These are phyloP conservation scores for Aulostomus chinensis DNA, from an alignment of 2,797 vertebrate genomes.

Conservation along the genomic window DNA sequence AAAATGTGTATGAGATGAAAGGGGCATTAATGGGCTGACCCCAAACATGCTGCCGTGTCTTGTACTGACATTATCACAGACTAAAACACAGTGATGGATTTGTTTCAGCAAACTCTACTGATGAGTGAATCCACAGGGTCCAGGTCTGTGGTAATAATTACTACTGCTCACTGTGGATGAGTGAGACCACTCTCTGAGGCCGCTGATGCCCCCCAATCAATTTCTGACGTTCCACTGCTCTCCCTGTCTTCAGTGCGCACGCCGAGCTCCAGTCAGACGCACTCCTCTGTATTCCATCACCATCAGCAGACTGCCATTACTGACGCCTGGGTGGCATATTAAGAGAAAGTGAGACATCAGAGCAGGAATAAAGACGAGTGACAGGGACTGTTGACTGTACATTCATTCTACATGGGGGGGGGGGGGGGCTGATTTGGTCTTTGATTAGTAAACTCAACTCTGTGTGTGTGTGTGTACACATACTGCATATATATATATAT, in stretches of 20 bases:
- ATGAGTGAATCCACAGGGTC: constrained; percentile 26
- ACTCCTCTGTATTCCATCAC: constrained; percentile 36
- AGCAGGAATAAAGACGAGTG: constrained; percentile 43
- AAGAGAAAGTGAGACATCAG: constrained; percentile 61
- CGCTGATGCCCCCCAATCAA: constrained; percentile 41
- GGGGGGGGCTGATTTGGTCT: no score
- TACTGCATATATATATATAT: no score
- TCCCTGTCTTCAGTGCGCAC: constrained; percentile 36
- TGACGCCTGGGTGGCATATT: constrained; percentile 48
- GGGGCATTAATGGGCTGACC: constrained; percentile 68
- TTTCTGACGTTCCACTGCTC: constrained; percentile 46
- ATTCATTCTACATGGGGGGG: no score
- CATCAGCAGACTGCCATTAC: constrained; percentile 41
- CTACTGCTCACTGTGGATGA: constrained; percentile 32
- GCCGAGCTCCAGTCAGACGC: constrained; percentile 19
- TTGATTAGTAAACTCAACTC: no score
- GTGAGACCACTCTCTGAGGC: constrained; percentile 35
- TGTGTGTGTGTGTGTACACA: no score
- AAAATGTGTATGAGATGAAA: constrained; percentile 35
- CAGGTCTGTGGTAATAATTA: constrained; percentile 54
- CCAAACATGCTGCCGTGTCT: constrained; percentile 10
- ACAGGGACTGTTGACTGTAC: no score
- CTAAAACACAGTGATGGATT: constrained; percentile 36
- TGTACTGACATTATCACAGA: constrained; percentile 31
- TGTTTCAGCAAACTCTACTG: constrained; percentile 18